phyloP scores from a whole-genome alignment of 2,113 vertebrate genomes.

The Corythornis vintsioides region DNA sequence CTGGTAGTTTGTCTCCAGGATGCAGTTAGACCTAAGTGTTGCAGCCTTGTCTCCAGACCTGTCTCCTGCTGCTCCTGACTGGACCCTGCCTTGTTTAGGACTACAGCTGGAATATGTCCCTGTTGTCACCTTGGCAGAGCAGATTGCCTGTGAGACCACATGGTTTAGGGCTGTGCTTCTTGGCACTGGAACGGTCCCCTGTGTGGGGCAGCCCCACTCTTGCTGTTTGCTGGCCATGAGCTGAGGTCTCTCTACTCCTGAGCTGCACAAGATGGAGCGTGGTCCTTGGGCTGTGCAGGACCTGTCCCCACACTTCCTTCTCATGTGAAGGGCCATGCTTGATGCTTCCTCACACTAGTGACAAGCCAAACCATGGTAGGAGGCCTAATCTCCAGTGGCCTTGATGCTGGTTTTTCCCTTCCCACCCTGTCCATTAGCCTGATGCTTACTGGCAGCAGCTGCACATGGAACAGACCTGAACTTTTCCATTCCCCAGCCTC shows the following conservation, averaged over 20 bases:
- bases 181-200: background rate
- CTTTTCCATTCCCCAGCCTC: conserved; percentile 36
- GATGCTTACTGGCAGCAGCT: conserved; percentile 32
- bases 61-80: background rate
- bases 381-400: background rate
- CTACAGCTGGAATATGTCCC: background rate
- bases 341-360: background rate
- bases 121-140: accelerated
- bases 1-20: background rate
- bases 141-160: accelerated
- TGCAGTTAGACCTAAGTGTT: background rate
- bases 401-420: conserved; percentile 21
- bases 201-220: background rate
- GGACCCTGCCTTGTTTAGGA: background rate
- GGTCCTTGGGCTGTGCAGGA: background rate
- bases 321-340: background rate
- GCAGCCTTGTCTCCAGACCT: background rate
- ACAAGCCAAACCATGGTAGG: background rate
- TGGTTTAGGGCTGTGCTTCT: background rate
- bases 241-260: background rate
- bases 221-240: background rate
- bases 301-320: background rate
- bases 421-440: conserved; percentile 37
- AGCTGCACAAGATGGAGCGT: accelerated
- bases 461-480: background rate